Percentiles rank a stretch among this genome's conserved stretches.
phyloP scores from a whole-genome alignment of 2,797 vertebrate genomes.

The Periophthalmus magnuspinnatus region DNA sequence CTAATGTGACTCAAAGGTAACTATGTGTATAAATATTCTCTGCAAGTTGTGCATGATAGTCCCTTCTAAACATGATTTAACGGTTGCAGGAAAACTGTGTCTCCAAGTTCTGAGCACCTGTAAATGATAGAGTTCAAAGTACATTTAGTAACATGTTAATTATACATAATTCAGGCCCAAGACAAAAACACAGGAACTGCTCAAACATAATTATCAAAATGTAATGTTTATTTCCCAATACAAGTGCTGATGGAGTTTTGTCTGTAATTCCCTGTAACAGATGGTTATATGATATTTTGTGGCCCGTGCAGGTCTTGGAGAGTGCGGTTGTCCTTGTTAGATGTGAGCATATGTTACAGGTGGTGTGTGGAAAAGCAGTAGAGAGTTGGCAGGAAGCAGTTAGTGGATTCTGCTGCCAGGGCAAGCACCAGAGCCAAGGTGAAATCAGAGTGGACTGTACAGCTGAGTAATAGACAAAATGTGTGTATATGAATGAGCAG shows the following conservation, averaged over 20 bases:
- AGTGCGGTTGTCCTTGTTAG: conserved; percentile 58
- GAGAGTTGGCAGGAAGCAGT: conserved; percentile 55
- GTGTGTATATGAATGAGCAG: conserved; percentile 27
- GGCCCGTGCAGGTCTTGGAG: conserved; percentile 52
- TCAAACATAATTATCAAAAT: conserved; percentile 32
- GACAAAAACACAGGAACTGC: conserved; percentile 15
- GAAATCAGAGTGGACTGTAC: conserved; percentile 65
- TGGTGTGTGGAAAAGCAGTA: conserved; percentile 69
- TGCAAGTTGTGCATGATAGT: too few species aligned
- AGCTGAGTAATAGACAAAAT: conserved; percentile 52
- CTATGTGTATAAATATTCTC: too few species aligned
- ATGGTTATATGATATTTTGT: conserved; percentile 57
- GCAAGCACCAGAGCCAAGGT: conserved; percentile 62
- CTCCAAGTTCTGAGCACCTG: background rate
- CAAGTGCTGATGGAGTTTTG: conserved; percentile 41
- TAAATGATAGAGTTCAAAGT: background rate
- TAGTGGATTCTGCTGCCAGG: conserved; percentile 64
- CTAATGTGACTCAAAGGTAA: too few species aligned
- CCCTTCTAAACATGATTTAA: too few species aligned
- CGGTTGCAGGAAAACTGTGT: background rate
- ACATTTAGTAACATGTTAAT: background rate
- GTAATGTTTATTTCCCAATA: conserved; percentile 18
- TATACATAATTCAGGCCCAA: conserved; percentile 18
- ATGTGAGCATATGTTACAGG: conserved; percentile 75
- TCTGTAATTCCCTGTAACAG: conserved; percentile 32